Evolutionary conservation across 92 coral and sea anemone genomes (phyloP).

Genomic region (Phymanthus crucifer): DNA sequence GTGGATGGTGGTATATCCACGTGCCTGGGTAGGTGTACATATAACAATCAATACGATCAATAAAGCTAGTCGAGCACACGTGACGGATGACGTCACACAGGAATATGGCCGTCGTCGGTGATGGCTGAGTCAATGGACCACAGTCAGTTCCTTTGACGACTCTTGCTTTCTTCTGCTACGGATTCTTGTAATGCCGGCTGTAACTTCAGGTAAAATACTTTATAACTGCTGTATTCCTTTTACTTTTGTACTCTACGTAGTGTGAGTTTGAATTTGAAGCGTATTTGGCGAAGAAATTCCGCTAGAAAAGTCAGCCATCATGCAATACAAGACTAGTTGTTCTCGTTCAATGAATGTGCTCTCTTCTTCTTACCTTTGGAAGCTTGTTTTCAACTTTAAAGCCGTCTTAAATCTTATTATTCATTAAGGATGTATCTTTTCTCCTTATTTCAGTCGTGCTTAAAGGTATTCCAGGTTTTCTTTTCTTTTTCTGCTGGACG

Average conservation of each 20-base stretch:
- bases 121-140: constrained; percentile 54
- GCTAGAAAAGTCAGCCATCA: constrained; percentile 16
- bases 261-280: neutral
- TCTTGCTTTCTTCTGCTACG: constrained; percentile 39
- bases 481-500: constrained; percentile 12
- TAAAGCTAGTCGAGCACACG: constrained; percentile 18
- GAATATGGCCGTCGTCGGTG: constrained; percentile 50
- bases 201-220: constrained; percentile 90
- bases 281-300: neutral
- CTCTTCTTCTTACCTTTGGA: neutral
- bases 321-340: constrained; percentile 13
- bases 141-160: constrained; percentile 57
- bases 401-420: neutral
- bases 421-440: neutral
- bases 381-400: neutral
- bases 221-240: constrained; percentile 20
- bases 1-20: neutral
- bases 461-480: neutral
- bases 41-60: neutral
- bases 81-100: constrained; percentile 73
- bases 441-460: neutral
- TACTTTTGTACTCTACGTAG: neutral
- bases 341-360: constrained; percentile 12
- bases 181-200: constrained; percentile 98
- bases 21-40: constrained; percentile 13